phyloP scores from a whole-genome alignment of 2,888 invertebrate species.

The Cheilosia vernalis region DNA sequence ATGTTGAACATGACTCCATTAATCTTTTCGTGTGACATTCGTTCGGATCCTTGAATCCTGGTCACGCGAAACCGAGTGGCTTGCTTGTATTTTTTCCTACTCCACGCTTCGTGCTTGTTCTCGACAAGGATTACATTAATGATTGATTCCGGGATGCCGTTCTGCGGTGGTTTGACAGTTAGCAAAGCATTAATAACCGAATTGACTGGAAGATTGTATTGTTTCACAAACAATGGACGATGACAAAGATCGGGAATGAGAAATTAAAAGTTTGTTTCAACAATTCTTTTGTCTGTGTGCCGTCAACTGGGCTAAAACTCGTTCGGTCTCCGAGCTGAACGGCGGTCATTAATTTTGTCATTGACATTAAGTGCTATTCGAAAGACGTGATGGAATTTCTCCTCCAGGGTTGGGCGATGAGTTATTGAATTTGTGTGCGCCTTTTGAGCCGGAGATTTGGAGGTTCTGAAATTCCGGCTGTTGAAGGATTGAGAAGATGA shows the following conservation, averaged over 20 bases:
- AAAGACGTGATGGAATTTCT: slow-evolving; percentile 33
- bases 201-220: slow-evolving; percentile 68
- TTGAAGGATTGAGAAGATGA: not conserved
- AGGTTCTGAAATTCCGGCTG: not conserved
- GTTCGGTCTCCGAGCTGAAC: slow-evolving; percentile 11
- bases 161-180: slow-evolving; percentile 65
- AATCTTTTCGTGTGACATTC: slow-evolving; percentile 70
- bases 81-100: slow-evolving; percentile 1
- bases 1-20: slow-evolving; percentile 73
- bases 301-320: slow-evolving; percentile 2
- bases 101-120: slow-evolving; percentile 41
- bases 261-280: slow-evolving; percentile 54
- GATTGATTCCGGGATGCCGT: slow-evolving; percentile 70
- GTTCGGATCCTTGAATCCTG: slow-evolving; percentile 57
- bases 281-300: slow-evolving; percentile 5
- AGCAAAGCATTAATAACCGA: slow-evolving; percentile 65
- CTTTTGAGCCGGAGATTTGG: not conserved
- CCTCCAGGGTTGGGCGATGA: slow-evolving; percentile 9
- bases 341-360: slow-evolving; percentile 47
- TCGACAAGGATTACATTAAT: slow-evolving; percentile 69
- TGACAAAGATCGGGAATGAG: slow-evolving; percentile 44
- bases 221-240: slow-evolving; percentile 43
- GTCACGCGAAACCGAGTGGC: slow-evolving; percentile 48
- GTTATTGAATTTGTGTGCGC: not conserved
- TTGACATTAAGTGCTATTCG: slow-evolving; percentile 51